Conservation (phyloP, 2,888 invertebrate species). For the Mycalesis mineus region DNA sequence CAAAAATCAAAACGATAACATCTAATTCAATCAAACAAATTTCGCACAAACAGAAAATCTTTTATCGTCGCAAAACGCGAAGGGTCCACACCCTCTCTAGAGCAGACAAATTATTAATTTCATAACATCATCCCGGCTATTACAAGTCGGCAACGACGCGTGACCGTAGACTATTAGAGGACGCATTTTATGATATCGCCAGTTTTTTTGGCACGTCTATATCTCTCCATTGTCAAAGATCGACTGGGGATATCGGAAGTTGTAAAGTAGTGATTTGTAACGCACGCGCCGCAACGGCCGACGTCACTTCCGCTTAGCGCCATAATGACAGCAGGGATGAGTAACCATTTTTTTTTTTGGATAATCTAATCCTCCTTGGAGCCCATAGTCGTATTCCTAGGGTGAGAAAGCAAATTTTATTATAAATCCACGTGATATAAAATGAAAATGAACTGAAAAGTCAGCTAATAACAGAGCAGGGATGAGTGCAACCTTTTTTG, state of each 20-base stretch:
- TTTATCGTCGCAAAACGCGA: conserved; percentile 20
- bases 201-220: conserved; percentile 54
- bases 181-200: conserved; percentile 39
- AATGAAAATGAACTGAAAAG: no score
- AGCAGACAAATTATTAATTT: conserved; percentile 72
- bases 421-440: no score
- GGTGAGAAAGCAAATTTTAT: no score
- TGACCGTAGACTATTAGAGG: conserved; percentile 66
- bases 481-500: no score
- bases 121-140: conserved; percentile 68
- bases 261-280: conserved; percentile 80
- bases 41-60: conserved; percentile 11
- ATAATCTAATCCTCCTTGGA: not conserved
- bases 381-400: no score
- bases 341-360: not conserved
- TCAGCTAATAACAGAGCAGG: no score
- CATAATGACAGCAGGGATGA: conserved; percentile 58
- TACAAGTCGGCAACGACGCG: conserved; percentile 59
- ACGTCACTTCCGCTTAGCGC: conserved; percentile 65
- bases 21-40: conserved; percentile 1
- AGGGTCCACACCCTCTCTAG: conserved; percentile 41
- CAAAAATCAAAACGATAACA: not conserved
- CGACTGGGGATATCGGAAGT: conserved; percentile 69
- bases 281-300: conserved; percentile 76
- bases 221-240: conserved; percentile 45